Evolutionary conservation across 2,888 invertebrate species (phyloP).

Genomic region (Drosophila prostipennis): DNA sequence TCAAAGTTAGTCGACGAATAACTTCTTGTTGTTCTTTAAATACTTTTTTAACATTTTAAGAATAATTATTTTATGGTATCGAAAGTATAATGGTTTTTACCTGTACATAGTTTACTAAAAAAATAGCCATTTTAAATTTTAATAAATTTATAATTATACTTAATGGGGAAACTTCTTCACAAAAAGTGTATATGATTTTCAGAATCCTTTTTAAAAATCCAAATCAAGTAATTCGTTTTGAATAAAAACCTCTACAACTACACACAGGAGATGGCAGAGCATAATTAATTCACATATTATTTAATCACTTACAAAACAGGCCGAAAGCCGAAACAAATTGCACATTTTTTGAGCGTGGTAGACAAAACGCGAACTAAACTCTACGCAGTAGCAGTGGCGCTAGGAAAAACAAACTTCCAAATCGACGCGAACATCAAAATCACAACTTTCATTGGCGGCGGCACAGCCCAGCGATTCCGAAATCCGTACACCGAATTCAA

Average conservation of each 20-base stretch:
- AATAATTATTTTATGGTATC: too few relatives aligned
- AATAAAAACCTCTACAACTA: too few relatives aligned
- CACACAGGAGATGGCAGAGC: constrained; percentile 4
- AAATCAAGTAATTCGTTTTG: not conserved
- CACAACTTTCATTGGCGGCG: constrained; percentile 42
- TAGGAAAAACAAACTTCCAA: constrained; percentile 30
- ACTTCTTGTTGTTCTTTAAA: too few relatives aligned
- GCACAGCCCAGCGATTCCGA: constrained; percentile 6
- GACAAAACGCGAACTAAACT: constrained; percentile 33
- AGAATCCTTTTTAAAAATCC: not conserved
- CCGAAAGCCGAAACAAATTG: constrained; percentile 51
- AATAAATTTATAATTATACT: not conserved
- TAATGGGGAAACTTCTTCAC: not conserved
- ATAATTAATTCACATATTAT: constrained; percentile 35
- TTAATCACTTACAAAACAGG: constrained; percentile 66
- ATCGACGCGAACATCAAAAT: constrained; percentile 23
- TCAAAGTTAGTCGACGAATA: too few relatives aligned
- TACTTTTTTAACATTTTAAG: too few relatives aligned
- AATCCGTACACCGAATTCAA: not conserved
- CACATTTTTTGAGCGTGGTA: constrained; percentile 49
- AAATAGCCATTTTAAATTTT: too few relatives aligned
- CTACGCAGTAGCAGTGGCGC: constrained; percentile 14
- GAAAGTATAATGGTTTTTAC: too few relatives aligned
- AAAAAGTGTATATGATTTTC: not conserved
- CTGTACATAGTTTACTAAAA: too few relatives aligned